phyloP scores from a whole-genome alignment of 2,113 vertebrate genomes.

The Larimichthys polyactis region DNA sequence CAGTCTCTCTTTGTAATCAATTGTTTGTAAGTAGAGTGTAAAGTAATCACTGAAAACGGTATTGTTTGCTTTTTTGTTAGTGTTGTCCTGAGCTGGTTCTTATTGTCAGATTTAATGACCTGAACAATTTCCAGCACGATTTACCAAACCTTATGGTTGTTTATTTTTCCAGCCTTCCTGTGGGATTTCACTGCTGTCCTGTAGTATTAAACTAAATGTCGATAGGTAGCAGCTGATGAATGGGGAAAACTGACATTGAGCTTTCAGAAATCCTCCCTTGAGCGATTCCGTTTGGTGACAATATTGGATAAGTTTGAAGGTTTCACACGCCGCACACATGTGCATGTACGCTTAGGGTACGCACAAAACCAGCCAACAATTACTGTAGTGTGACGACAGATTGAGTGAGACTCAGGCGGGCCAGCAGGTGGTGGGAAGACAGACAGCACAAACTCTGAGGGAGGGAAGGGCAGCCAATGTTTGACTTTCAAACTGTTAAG shows the following conservation, averaged over 20 bases:
- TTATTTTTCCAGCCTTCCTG: conserved; percentile 23
- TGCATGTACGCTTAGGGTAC: neutral
- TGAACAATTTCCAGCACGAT: conserved; percentile 14
- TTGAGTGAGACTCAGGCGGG: conserved; percentile 22
- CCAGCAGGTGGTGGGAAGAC: conserved; percentile 50
- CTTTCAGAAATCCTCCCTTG: conserved; percentile 52
- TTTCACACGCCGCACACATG: conserved; percentile 6
- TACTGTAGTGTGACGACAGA: neutral
- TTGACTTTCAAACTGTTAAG: conserved; percentile 40
- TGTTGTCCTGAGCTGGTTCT: conserved; percentile 12
- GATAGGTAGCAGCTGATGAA: conserved; percentile 30
- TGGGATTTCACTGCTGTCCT: conserved; percentile 18
- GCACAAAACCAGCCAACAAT: conserved; percentile 10
- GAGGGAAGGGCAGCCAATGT: conserved; percentile 33
- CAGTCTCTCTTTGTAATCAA: neutral
- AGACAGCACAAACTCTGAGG: conserved; percentile 31
- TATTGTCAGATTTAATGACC: conserved; percentile 29
- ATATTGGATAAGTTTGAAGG: conserved; percentile 24
- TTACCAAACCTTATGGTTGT: conserved; percentile 33
- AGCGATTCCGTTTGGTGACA: conserved; percentile 41
- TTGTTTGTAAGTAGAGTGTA: neutral
- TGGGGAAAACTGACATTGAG: conserved; percentile 46
- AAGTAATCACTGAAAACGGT: conserved; percentile 4
- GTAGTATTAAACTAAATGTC: conserved; percentile 53
- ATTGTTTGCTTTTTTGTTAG: neutral